Percentiles rank a stretch among this genome's conserved stretches.
These are phyloP conservation scores for Holocentrus rufus DNA, from an alignment of 2,797 vertebrate genomes.

Conservation along the genomic window DNA sequence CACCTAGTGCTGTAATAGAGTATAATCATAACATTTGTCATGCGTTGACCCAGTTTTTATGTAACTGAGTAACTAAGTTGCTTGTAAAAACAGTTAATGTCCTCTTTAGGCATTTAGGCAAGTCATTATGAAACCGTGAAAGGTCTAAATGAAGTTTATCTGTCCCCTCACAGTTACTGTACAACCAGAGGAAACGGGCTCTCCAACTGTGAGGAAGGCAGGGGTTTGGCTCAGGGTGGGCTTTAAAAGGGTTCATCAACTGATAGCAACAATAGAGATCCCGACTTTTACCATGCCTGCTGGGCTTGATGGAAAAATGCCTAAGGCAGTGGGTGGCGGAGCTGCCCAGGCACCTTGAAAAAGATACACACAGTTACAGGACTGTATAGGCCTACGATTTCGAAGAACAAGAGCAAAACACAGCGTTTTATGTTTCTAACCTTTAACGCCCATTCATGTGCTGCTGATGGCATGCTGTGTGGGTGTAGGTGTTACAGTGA, in stretches of 20 bases:
- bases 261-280: constrained; percentile 54
- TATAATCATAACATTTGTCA: constrained; percentile 17
- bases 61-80: constrained; percentile 17
- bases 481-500: constrained; percentile 50
- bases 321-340: constrained; percentile 18
- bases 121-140: neutral
- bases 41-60: constrained; percentile 12
- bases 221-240: constrained; percentile 26
- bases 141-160: neutral
- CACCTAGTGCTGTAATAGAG: constrained; percentile 8
- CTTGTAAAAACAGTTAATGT: neutral
- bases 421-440: constrained; percentile 31
- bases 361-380: constrained; percentile 38
- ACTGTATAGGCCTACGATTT: constrained; percentile 8
- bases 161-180: constrained; percentile 33
- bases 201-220: constrained; percentile 26
- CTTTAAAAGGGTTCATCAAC: constrained; percentile 56
- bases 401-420: constrained; percentile 43
- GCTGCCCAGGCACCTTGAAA: constrained; percentile 14
- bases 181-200: constrained; percentile 36
- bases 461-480: constrained; percentile 50
- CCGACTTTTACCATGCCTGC: constrained; percentile 47
- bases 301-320: constrained; percentile 33
- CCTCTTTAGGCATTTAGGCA: constrained; percentile 11
- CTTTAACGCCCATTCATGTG: constrained; percentile 30